Base-by-base conservation (phyloP, 2,113 vertebrate species). In the Pelobates fuscus region DNA sequence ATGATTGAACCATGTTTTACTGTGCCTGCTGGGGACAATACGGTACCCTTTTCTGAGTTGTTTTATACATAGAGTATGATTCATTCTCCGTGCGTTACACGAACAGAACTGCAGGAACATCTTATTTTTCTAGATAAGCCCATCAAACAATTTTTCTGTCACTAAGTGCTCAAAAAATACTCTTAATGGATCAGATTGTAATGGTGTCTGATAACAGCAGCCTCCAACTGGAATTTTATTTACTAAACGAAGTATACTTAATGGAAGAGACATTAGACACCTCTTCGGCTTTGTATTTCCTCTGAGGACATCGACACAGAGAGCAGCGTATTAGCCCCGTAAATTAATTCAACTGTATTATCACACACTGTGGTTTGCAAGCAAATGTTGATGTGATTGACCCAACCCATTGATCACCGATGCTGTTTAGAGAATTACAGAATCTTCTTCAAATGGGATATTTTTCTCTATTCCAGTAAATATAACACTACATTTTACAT, bases 71-170 rank as follows among this genome's bases (percentile, higher is more conserved):
- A n/a, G n/a, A n/a, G n/a, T n/a, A n/a, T n/a, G n/a, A n/a, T n/a
- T 67, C 30, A 59, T n/a, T 46, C n/a, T 26, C 8, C 62, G 18
- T 25, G n/a, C 20, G 21, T 1, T 8, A 44, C 52, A 60, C 14
- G 30, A 32, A 37, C 10, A 57, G 59, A 67, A 60, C 73, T 60
- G 37, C n/a, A 20, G 24, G 54, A 76, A 60, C 65, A 68, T 67
- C 54, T 60, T 59, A 67, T 77, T 77, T 70, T 77, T 60, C 65
- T 77, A 54, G 55, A 67, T 75, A 66, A 67, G 62, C 24, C 52
- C 62, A 75, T 75, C 71, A 67, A 76, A 67, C 64, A 77, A 77
- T 77, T 77, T 77, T 61, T 24, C 73, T 68, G 55, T 68, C 29
- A 46, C 64, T 52, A 52, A 77, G 64, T 77, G 73, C 55, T 68